Percentiles rank a stretch among this genome's conserved stretches.
Evolutionary conservation across 2,797 vertebrate genomes (phyloP).

Genomic region (Lepus townsendii): DNA sequence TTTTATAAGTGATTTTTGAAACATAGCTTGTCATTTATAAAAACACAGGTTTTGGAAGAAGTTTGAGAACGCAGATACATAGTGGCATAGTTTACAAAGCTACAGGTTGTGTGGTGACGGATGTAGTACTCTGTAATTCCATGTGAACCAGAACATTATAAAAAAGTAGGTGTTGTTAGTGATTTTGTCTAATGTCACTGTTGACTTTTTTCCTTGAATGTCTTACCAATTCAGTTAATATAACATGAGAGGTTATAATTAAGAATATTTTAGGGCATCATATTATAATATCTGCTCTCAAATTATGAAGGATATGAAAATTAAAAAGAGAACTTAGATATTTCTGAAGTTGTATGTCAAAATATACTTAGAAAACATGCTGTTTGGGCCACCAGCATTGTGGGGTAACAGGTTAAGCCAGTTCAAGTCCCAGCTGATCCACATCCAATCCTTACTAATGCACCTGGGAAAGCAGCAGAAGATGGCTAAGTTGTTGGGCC

Average conservation of each 20-base stretch:
- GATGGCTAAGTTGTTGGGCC: no score
- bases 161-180: constrained; percentile 31
- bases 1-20: constrained; percentile 57
- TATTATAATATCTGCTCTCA: not conserved
- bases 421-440: no score
- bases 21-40: constrained; percentile 38
- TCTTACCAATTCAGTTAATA: not conserved
- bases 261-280: constrained; percentile 31
- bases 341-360: constrained; percentile 65
- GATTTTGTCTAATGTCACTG: constrained; percentile 53
- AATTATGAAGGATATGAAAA: constrained; percentile 35
- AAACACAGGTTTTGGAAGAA: constrained; percentile 64
- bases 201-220: constrained; percentile 22
- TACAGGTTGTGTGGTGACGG: constrained; percentile 20
- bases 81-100: not conserved
- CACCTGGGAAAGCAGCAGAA: no score
- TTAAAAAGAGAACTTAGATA: constrained; percentile 61
- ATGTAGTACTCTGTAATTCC: constrained; percentile 37
- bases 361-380: not conserved
- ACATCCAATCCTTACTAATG: no score
- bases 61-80: not conserved
- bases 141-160: not conserved
- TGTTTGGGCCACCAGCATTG: no score
- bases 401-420: no score
- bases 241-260: not conserved